A percentile compares a stretch with the other conserved stretches of the same genome.
phyloP scores from a whole-genome alignment of 2,888 invertebrate genomes.

The Nesidiocoris tenuis region DNA sequence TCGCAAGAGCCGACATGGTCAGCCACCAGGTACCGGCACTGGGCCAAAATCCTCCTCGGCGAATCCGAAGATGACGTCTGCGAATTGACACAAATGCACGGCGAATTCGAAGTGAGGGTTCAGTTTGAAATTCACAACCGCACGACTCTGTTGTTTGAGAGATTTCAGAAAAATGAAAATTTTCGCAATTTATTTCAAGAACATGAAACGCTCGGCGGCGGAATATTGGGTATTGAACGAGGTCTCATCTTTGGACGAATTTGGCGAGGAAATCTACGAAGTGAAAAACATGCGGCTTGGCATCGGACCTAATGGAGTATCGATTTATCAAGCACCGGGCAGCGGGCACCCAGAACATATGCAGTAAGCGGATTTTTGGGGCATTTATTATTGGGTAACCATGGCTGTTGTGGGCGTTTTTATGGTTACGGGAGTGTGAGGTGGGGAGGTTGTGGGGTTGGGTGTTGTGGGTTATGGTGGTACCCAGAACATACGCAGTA shows the following conservation, averaged over 20 bases:
- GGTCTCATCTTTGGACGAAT: constrained; percentile 74
- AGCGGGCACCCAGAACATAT: constrained; percentile 22
- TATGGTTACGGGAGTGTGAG: no score
- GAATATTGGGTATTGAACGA: constrained; percentile 82
- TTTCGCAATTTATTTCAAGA: constrained; percentile 53
- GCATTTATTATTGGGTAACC: no score
- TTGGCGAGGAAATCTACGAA: constrained; percentile 81
- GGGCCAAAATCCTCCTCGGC: constrained; percentile 27
- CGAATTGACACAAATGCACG: constrained; percentile 24
- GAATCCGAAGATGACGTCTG: constrained; percentile 15
- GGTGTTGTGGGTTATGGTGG: no score
- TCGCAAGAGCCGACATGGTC: constrained; percentile 33
- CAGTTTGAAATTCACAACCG: not conserved
- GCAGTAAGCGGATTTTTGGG: not conserved
- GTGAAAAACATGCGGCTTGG: constrained; percentile 68
- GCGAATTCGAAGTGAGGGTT: constrained; percentile 24
- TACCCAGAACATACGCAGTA: no score
- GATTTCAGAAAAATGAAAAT: not conserved
- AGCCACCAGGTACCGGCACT: constrained; percentile 12
- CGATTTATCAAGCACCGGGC: constrained; percentile 59
- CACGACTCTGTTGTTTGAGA: not conserved
- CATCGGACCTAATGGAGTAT: constrained; percentile 81
- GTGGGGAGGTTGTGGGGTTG: no score
- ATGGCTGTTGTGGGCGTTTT: no score
- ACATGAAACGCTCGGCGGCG: constrained; percentile 59